Evolutionary conservation across 30 jellyfish, hydroid and myxozoan species (phyloP).

Genomic region (Hydra vulgaris): DNA sequence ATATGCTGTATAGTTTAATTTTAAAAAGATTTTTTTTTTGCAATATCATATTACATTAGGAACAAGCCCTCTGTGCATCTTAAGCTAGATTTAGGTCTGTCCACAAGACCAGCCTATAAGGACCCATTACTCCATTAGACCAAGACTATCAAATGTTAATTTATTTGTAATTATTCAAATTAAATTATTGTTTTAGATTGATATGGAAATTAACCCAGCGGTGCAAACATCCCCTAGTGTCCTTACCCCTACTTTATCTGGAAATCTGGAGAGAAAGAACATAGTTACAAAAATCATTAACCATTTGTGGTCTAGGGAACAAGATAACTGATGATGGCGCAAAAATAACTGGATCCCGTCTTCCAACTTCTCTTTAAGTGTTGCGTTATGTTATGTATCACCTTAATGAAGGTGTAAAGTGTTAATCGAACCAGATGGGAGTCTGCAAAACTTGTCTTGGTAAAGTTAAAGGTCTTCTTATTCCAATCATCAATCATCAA

Average conservation of each 20-base stretch:
- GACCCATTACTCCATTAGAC: too few species aligned
- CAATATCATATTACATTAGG: too few species aligned
- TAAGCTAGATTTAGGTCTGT: too few species aligned
- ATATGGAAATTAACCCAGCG: background rate
- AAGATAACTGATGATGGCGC: background rate
- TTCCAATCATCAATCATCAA: background rate
- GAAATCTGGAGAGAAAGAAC: background rate
- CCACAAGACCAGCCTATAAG: too few species aligned
- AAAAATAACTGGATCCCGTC: background rate
- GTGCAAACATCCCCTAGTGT: background rate
- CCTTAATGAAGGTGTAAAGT: background rate
- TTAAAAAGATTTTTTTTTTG: too few species aligned
- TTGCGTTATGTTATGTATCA: background rate
- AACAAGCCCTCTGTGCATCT: too few species aligned
- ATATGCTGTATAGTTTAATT: too few species aligned
- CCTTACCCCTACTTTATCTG: background rate
- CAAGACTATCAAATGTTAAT: too few species aligned
- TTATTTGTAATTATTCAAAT: too few species aligned
- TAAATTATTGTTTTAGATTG: too few species aligned
- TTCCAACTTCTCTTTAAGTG: background rate
- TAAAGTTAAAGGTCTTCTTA: background rate
- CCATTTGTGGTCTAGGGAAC: background rate
- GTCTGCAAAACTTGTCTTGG: background rate
- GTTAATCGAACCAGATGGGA: background rate
- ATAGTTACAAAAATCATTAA: background rate